Conservation (phyloP, 1,140 invertebrate genomes). For the Zaprionus vittiger region DNA sequence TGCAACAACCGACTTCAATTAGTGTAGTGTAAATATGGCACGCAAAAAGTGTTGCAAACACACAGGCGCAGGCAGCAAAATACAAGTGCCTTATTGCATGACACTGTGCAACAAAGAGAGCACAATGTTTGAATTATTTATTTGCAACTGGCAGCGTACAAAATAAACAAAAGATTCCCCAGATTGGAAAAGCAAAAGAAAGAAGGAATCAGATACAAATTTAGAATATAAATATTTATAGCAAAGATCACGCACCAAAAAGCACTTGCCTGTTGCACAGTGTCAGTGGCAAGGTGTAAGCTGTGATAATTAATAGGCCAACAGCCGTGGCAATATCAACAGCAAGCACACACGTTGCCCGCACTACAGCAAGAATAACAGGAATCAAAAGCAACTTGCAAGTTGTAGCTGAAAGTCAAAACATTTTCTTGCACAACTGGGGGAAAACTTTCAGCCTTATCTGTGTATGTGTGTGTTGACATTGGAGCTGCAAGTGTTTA, state of each 20-base stretch:
- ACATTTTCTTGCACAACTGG: conserved; percentile 5
- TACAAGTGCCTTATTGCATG: neutral
- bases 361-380: neutral
- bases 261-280: conserved; percentile 13
- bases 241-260: too few species aligned
- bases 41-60: conserved; percentile 35
- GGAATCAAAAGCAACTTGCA: conserved; percentile 6
- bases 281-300: conserved; percentile 10
- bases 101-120: conserved; percentile 24
- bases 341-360: neutral
- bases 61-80: conserved; percentile 5
- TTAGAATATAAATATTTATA: neutral
- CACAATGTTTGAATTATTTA: neutral
- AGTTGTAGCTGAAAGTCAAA: conserved; percentile 17
- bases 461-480: conserved; percentile 21
- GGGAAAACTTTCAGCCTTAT: conserved; percentile 1
- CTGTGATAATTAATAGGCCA: conserved; percentile 31
- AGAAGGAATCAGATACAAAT: too few species aligned
- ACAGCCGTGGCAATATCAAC: conserved; percentile 15
- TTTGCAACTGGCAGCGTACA: neutral
- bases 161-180: neutral
- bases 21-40: conserved; percentile 48
- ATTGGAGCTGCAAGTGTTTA: conserved; percentile 35
- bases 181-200: neutral
- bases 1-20: conserved; percentile 62